Percentiles rank a stretch among this genome's conserved stretches.
phyloP scores from a whole-genome alignment of 2,888 invertebrate species.

The Leptarthrus brevirostris region DNA sequence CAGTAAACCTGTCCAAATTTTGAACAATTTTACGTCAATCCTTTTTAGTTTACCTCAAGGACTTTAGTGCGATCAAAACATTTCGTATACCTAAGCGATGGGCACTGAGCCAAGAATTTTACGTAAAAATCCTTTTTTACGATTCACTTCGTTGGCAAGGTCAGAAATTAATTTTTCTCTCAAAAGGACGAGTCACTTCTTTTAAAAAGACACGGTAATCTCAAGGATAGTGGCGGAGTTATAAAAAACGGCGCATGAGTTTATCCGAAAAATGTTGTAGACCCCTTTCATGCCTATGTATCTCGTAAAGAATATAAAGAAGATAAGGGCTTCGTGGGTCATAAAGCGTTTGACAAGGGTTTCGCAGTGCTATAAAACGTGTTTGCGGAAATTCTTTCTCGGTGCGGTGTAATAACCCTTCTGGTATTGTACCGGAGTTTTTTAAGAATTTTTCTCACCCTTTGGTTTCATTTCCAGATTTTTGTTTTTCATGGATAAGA shows the following conservation, averaged over 20 bases:
- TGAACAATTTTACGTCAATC: not conserved
- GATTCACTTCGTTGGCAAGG: constrained; percentile 49
- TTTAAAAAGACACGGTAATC: constrained; percentile 31
- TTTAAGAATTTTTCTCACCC: constrained; percentile 33
- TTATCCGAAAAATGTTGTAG: constrained; percentile 36
- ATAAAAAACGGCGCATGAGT: constrained; percentile 29
- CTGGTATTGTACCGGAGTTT: constrained; percentile 30
- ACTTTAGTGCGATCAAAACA: constrained; percentile 32
- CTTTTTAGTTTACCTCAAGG: constrained; percentile 33
- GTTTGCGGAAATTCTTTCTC: constrained; percentile 53
- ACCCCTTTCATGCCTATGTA: constrained; percentile 45
- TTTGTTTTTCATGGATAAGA: constrained; percentile 26
- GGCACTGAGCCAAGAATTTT: not conserved
- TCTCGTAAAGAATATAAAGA: constrained; percentile 50
- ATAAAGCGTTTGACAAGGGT: constrained; percentile 55
- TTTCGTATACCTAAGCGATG: constrained; percentile 15
- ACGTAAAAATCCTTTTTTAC: constrained; percentile 50
- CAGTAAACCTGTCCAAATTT: constrained; percentile 24
- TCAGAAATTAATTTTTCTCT: constrained; percentile 53
- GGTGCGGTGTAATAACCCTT: constrained; percentile 51
- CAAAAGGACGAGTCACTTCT: constrained; percentile 22
- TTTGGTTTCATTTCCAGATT: constrained; percentile 29
- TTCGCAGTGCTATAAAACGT: constrained; percentile 52
- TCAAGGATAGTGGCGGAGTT: constrained; percentile 21
- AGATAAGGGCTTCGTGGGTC: constrained; percentile 52